Evolutionary conservation across 2,113 vertebrate genomes (phyloP).

Genomic region (Tympanuchus pallidicinctus): DNA sequence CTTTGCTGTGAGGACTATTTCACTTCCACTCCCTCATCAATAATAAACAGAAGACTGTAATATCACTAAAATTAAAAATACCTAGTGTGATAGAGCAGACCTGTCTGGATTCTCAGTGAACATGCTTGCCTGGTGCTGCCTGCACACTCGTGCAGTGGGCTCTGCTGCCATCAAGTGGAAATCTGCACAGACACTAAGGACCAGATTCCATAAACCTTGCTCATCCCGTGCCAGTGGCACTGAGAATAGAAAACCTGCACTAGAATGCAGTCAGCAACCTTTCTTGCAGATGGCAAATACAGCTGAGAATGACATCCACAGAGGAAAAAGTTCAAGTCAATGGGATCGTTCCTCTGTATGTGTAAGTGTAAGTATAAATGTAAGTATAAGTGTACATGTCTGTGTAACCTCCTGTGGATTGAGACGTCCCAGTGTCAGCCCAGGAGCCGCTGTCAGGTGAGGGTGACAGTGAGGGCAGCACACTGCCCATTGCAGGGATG

Average conservation of each 20-base stretch:
- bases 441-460: background rate
- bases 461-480: accelerated
- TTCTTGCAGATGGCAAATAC: background rate
- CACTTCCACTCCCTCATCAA: background rate
- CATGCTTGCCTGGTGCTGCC: background rate
- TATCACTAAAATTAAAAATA: too few species aligned
- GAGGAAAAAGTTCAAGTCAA: accelerated
- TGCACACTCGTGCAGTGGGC: background rate
- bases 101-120: background rate
- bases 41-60: background rate
- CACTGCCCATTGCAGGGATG: background rate
- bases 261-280: accelerated
- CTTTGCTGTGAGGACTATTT: background rate
- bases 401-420: accelerated
- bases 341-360: background rate
- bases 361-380: accelerated
- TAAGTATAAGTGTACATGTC: accelerated
- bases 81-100: background rate
- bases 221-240: background rate
- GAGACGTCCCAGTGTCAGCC: background rate
- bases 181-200: background rate
- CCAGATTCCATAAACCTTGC: background rate
- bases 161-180: slow-evolving; percentile 73
- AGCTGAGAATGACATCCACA: too few species aligned
- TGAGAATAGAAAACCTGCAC: accelerated